Conservation (phyloP, 2,888 invertebrate genomes). For the Leucoma salicis region DNA sequence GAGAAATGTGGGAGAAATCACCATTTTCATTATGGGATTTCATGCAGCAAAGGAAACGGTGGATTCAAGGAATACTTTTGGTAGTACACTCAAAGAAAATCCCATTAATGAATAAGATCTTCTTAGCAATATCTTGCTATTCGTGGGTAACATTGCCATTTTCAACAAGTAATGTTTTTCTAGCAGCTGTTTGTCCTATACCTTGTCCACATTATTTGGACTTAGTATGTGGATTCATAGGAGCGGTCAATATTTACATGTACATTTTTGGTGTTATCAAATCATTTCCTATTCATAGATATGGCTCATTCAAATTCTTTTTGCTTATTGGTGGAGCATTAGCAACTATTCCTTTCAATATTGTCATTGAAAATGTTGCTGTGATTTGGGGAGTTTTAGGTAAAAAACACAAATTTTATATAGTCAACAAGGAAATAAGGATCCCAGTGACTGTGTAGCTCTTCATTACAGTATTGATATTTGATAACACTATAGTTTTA, state of each 20-base stretch:
- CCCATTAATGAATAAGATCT: constrained; percentile 89
- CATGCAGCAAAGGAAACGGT: constrained; percentile 96
- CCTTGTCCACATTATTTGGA: constrained; percentile 92
- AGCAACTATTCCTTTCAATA: constrained; percentile 95
- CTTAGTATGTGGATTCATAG: constrained; percentile 94
- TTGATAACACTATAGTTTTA: constrained; percentile 42
- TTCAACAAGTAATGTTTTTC: constrained; percentile 93
- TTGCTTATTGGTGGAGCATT: constrained; percentile 93
- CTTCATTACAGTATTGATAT: constrained; percentile 19
- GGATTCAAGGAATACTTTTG: constrained; percentile 95
- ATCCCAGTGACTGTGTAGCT: constrained; percentile 85
- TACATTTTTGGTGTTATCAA: constrained; percentile 98
- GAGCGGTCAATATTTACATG: constrained; percentile 98
- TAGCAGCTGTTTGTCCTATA: constrained; percentile 93
- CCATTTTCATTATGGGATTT: constrained; percentile 98
- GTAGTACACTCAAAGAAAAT: constrained; percentile 94
- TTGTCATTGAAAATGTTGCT: constrained; percentile 96
- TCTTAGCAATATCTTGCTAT: constrained; percentile 94
- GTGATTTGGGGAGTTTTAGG: constrained; percentile 97
- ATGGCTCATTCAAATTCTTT: constrained; percentile 89
- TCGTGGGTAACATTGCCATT: constrained; percentile 98
- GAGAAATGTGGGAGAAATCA: constrained; percentile 99
- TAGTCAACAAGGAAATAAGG: constrained; percentile 95
- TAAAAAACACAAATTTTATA: constrained; percentile 98
- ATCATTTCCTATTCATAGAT: constrained; percentile 94